These are phyloP conservation scores for Hemitrygon akajei DNA, from an alignment of 2,797 vertebrate species.

Conservation along the genomic window DNA sequence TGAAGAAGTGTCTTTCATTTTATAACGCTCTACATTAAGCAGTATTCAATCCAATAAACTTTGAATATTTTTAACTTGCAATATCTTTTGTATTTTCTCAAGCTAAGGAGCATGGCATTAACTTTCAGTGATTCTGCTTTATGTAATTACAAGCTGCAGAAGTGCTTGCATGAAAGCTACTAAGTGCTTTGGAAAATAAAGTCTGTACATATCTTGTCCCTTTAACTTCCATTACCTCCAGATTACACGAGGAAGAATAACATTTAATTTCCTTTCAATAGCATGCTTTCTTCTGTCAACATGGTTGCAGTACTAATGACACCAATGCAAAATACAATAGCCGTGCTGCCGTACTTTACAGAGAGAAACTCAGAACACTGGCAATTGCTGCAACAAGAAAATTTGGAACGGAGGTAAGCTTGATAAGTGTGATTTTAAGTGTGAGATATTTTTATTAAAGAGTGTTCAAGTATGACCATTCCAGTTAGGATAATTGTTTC, in stretches of 20 bases:
- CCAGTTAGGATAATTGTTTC: not conserved
- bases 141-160: not conserved
- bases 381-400: constrained; percentile 77
- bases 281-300: constrained; percentile 80
- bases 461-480: not conserved
- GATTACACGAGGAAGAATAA: not conserved
- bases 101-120: not conserved
- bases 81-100: not conserved
- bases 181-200: not conserved
- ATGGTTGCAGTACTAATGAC: constrained; percentile 71
- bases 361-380: constrained; percentile 75
- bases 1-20: not conserved
- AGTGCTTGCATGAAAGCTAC: not conserved
- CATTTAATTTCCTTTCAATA: constrained; percentile 45
- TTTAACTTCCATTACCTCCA: not conserved
- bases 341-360: constrained; percentile 76
- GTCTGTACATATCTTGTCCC: not conserved
- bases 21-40: not conserved
- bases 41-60: not conserved
- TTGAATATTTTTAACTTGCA: not conserved
- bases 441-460: too few relatives aligned
- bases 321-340: constrained; percentile 89
- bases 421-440: not conserved
- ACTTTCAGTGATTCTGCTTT: not conserved
- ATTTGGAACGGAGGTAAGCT: constrained; percentile 80